These are phyloP conservation scores for Drosophila athabasca DNA, from an alignment of 1,140 invertebrate species.

Conservation along the genomic window DNA sequence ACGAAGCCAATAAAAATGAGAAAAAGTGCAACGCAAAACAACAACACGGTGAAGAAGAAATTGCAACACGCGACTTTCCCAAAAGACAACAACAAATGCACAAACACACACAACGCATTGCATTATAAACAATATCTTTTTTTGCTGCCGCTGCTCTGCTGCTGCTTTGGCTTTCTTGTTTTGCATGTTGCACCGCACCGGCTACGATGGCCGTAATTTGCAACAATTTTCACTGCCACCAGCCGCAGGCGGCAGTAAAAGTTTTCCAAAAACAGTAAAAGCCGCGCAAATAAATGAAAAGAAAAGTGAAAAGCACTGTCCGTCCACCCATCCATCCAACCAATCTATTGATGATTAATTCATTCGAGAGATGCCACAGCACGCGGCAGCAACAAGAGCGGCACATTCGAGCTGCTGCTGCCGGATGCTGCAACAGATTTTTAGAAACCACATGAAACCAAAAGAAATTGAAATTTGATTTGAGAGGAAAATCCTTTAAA, in stretches of 20 bases:
- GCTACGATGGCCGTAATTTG: slow-evolving; percentile 61
- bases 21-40: slow-evolving; percentile 21
- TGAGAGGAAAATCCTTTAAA: too few species aligned
- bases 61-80: slow-evolving; percentile 78
- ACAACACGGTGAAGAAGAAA: slow-evolving; percentile 46
- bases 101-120: slow-evolving; percentile 61
- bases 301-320: slow-evolving; percentile 74
- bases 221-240: slow-evolving; percentile 70
- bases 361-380: slow-evolving; percentile 43
- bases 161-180: slow-evolving; percentile 65
- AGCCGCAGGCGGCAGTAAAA: slow-evolving; percentile 54
- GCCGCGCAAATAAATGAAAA: slow-evolving; percentile 50
- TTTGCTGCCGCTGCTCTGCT: too few species aligned
- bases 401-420: too few species aligned
- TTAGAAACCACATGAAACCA: too few species aligned
- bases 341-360: slow-evolving; percentile 61
- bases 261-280: slow-evolving; percentile 68
- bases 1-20: slow-evolving; percentile 55
- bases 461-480: too few species aligned
- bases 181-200: slow-evolving; percentile 73
- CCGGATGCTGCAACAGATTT: too few species aligned
- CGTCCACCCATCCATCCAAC: slow-evolving; percentile 5
- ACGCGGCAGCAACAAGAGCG: slow-evolving; percentile 2
- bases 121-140: slow-evolving; percentile 81
- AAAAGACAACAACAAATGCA: slow-evolving; percentile 52